Base-by-base conservation (phyloP, 2,113 vertebrate genomes). In the Terrapene triunguis region DNA sequence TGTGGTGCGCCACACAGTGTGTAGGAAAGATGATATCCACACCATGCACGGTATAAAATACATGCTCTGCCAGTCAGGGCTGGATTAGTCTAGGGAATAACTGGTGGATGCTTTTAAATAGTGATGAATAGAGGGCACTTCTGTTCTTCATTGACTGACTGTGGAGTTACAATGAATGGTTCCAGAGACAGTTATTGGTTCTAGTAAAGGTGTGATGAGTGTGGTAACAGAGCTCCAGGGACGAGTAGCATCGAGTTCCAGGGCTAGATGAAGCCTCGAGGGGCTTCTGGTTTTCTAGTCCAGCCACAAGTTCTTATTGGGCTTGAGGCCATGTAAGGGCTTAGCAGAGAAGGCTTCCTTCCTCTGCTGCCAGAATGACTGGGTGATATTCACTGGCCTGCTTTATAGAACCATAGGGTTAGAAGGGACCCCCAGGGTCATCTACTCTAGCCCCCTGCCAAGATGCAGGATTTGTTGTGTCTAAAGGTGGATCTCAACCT, bases 81-180 rank as follows among this genome's bases (percentile, higher is more conserved):
- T 89, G 89, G 86, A 76, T 13, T 7, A 83, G 86, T 12, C 51
- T 10, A 90, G 89, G 88, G 42, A 96, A 84, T 97, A 95, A 97
- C 95, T 94, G 89, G 86, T 85, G 35, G 89, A 59, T 96, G 92
- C 84, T 94, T 91, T 84, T 96, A 84, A 85, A 95, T 90, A 85
- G 93, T 93, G 82, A 54, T 0, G 89, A 96, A 44, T 17, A 47
- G 95, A 96, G 95, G 94, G 88, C 95, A 87, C 95, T 94, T 32
- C 2, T 32, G 79, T 93, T 82, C 82, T 94, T 92, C 93, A 94
- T 97, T 97, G 96, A 85, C 94, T 74, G 94, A 94, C 95, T 95
- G 91, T 96, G 22, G 65, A 91, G 78, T 8, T 87, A 24, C 93
- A 94, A 93, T 96, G 84, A 97, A 90, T 42, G 50, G 88, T 95